phyloP scores from a whole-genome alignment of 2,888 invertebrate species.

The Leptopilina myrica region DNA sequence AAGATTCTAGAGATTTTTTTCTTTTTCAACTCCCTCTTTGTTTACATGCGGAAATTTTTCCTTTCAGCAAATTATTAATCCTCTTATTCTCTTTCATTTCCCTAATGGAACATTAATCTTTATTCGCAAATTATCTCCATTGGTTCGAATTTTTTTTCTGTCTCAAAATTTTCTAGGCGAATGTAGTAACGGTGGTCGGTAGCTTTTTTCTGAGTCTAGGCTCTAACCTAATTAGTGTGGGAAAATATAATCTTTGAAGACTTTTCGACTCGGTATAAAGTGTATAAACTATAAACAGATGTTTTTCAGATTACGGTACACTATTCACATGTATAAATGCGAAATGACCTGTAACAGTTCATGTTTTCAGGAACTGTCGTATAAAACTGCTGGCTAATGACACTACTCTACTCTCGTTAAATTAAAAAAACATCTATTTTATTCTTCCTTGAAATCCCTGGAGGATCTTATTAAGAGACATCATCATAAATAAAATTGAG shows the following conservation, averaged over 20 bases:
- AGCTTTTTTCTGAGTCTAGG: neutral
- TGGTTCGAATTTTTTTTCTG: no score
- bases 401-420: constrained; percentile 9
- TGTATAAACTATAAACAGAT: neutral
- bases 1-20: no score
- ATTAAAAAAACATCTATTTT: neutral
- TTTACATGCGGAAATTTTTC: no score
- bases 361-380: neutral
- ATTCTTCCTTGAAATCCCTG: constrained; percentile 16
- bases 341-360: neutral
- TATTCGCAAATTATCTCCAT: no score
- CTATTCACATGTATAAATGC: neutral
- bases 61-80: no score
- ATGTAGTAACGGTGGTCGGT: no score
- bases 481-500: no score
- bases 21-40: no score
- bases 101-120: no score
- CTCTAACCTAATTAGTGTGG: constrained; percentile 22
- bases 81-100: no score
- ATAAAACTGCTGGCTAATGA: neutral
- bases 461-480: neutral
- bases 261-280: neutral
- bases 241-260: neutral
- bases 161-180: no score
- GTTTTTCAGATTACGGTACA: neutral